Base-by-base conservation (phyloP, 1,140 invertebrate species). In the Heliothis virescens region DNA sequence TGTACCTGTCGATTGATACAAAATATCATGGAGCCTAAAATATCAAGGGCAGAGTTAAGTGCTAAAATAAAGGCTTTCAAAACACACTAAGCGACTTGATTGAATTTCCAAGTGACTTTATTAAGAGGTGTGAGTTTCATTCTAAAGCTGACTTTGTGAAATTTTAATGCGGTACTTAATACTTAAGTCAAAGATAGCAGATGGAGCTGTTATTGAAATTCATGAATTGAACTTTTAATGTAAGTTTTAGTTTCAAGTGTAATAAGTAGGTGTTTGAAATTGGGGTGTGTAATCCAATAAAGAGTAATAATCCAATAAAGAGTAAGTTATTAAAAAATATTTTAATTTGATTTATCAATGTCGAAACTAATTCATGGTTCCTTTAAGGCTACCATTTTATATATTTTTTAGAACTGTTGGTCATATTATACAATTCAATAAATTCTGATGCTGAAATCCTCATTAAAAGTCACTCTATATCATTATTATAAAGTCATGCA, bases 41-140 rank as follows among this genome's bases (percentile, higher is more conserved):
- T 62, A 75, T 48, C 62, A 3, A 50, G 52, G 48, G 52, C 47
- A 73, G 55, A 59, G 34, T 62, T 75, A 60, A 75, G 41, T 18
- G 26, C 29, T 15, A 53, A 11, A 52, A 71, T 29, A 71, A 72
- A 41, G 53, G 10, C 52, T 34, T 57, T 50, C 57, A 62, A 75
- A 62, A 75, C 21, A 50, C 57, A 11, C 50, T n/a, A 72, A 57
- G 50, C 18, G 15, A 29, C 50, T 57, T 57, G 26, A 72, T 72
- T 72, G 52, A 57, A 72, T 55, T 72, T 72, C 9, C 52, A 53
- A 50, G 12, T 34, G 26, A 72, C 69, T 72, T 57, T 29, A 21
- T 7, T 1, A 13, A 16, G n/a, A 34, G 69, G 26, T 72, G 18
- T 10, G 29, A 72, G 29, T 57, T 72, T 72, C 34, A 12, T 11